phyloP scores from a whole-genome alignment of 2,888 invertebrate species.

The Tuberolachnus salignus region DNA sequence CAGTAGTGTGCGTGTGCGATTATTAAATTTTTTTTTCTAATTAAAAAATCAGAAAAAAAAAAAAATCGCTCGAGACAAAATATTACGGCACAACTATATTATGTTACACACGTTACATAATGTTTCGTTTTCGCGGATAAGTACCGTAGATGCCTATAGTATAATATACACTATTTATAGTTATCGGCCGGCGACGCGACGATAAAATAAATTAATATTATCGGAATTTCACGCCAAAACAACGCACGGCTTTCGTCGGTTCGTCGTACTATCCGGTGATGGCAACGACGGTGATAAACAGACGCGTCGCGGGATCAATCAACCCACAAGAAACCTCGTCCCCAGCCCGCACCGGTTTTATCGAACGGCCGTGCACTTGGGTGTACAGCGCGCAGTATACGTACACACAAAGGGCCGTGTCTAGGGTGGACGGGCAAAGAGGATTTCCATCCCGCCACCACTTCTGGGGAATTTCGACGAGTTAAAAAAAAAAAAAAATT shows the following conservation, averaged over 20 bases:
- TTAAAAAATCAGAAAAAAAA: too few species aligned
- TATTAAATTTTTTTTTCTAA: not conserved
- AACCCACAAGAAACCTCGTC: conserved; percentile 53
- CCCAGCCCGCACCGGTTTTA: conserved; percentile 23
- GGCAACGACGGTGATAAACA: not conserved
- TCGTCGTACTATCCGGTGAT: conserved; percentile 18
- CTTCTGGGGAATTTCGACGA: too few species aligned
- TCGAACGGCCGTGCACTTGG: not conserved
- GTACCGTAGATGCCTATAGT: too few species aligned
- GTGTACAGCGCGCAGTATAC: too few species aligned
- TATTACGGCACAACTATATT: not conserved
- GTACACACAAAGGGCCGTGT: too few species aligned
- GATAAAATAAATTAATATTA: conserved; percentile 17
- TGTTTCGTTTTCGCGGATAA: not conserved
- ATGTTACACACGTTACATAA: too few species aligned
- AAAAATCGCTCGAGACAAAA: not conserved
- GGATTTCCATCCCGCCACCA: too few species aligned
- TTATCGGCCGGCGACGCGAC: not conserved
- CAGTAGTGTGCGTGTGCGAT: not conserved
- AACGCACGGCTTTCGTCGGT: conserved; percentile 34
- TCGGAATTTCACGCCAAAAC: conserved; percentile 43
- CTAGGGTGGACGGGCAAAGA: too few species aligned
- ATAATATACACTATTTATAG: not conserved
- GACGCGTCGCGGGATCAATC: conserved; percentile 13
- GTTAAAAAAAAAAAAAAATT: too few species aligned